Conservation (phyloP, 2,888 invertebrate species). For the Campaea margaritaria region DNA sequence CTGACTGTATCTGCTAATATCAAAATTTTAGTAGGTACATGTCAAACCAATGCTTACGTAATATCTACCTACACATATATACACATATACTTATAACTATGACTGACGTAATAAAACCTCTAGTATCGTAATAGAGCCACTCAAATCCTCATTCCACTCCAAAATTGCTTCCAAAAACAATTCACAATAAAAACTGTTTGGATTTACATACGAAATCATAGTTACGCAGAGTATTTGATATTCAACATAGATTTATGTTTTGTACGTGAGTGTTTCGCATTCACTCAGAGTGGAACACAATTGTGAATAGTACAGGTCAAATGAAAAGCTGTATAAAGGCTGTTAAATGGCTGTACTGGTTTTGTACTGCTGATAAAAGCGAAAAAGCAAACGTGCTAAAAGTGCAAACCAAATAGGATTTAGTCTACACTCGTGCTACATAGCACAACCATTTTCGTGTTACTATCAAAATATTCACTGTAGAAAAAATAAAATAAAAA, state of each 20-base stretch:
- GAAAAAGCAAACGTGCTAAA: slow-evolving; percentile 10
- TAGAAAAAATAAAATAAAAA: no score
- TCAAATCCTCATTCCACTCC: background rate
- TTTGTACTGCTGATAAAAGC: slow-evolving; percentile 5
- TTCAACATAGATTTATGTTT: slow-evolving; percentile 54
- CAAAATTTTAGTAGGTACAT: no score
- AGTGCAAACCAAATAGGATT: no score
- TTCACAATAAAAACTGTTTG: slow-evolving; percentile 31
- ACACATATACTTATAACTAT: no score
- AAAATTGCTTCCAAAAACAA: slow-evolving; percentile 31
- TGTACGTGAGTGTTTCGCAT: slow-evolving; percentile 55
- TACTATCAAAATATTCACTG: no score
- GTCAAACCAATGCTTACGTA: no score
- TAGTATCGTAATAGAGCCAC: background rate
- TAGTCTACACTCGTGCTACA: no score
- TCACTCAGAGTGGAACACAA: slow-evolving; percentile 46
- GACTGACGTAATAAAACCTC: background rate
- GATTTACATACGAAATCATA: slow-evolving; percentile 51
- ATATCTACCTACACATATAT: no score
- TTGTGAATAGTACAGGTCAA: slow-evolving; percentile 36
- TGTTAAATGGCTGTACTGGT: slow-evolving; percentile 19
- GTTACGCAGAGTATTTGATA: slow-evolving; percentile 51
- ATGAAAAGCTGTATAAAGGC: slow-evolving; percentile 17
- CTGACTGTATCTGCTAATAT: no score
- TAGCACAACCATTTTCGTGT: no score